Conservation (phyloP, 1,140 invertebrate genomes). For the Harlomillsia oculata region DNA sequence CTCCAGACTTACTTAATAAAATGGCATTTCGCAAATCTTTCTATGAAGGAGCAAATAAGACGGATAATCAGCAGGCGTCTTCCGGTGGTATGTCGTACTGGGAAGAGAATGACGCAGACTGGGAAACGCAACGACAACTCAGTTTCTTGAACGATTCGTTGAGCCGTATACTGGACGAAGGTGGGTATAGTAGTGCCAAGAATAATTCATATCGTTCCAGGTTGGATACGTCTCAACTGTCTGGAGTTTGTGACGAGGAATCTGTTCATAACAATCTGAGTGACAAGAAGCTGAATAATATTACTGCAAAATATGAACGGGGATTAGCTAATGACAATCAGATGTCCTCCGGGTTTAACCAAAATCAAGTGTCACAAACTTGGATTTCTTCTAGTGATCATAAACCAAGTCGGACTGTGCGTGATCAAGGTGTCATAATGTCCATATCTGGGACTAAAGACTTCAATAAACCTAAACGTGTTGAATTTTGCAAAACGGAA, state of each 20-base stretch:
- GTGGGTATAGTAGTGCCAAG: neutral
- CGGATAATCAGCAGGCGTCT: neutral
- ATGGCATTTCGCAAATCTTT: constrained; percentile 29
- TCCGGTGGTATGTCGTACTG: neutral
- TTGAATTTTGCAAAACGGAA: constrained; percentile 75
- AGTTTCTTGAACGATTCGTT: constrained; percentile 23
- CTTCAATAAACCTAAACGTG: constrained; percentile 49
- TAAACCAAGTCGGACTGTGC: constrained; percentile 23
- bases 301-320: too few relatives aligned
- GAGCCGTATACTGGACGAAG: constrained; percentile 16
- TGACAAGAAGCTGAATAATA: too few relatives aligned
- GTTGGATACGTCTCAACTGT: neutral
- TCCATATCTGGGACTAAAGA: constrained; percentile 31
- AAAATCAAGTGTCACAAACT: constrained; percentile 30
- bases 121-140: constrained; percentile 21
- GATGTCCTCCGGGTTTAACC: too few relatives aligned
- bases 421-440: constrained; percentile 30
- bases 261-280: neutral
- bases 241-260: too few relatives aligned
- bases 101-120: constrained; percentile 19
- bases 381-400: constrained; percentile 33
- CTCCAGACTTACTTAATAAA: constrained; percentile 28
- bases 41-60: neutral
- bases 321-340: too few relatives aligned
- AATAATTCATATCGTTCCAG: neutral